Percentiles rank a stretch among this genome's conserved stretches.
These are phyloP conservation scores for Carposina sasakii DNA, from an alignment of 1,140 invertebrate species.

Conservation along the genomic window DNA sequence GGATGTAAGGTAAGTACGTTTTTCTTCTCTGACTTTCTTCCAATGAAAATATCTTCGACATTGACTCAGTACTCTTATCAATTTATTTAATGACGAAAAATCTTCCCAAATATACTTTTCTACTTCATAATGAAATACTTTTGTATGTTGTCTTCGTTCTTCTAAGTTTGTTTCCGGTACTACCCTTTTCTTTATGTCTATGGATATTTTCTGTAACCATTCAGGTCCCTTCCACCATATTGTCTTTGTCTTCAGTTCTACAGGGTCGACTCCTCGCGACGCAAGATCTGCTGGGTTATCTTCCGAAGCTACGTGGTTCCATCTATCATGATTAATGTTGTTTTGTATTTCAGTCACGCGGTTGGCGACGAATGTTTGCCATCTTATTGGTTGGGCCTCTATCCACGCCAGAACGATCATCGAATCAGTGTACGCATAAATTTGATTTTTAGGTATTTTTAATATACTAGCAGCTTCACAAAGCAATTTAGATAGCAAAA, in stretches of 20 bases:
- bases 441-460: slow-evolving; percentile 20
- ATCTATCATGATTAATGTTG: slow-evolving; percentile 25
- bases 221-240: slow-evolving; percentile 47
- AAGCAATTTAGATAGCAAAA: slow-evolving; percentile 19
- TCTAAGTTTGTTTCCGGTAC: too few species aligned
- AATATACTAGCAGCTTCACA: slow-evolving; percentile 16
- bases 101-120: too few species aligned
- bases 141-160: too few species aligned
- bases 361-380: slow-evolving; percentile 50
- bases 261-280: slow-evolving; percentile 42
- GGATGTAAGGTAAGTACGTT: too few species aligned
- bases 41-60: too few species aligned
- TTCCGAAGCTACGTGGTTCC: slow-evolving; percentile 44
- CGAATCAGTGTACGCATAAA: slow-evolving; percentile 49
- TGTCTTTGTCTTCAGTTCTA: slow-evolving; percentile 18
- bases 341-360: slow-evolving; percentile 41
- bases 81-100: too few species aligned
- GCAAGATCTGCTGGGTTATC: slow-evolving; percentile 59
- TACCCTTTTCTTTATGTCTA: too few species aligned
- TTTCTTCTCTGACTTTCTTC: too few species aligned
- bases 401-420: slow-evolving; percentile 50
- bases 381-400: slow-evolving; percentile 21
- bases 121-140: too few species aligned
- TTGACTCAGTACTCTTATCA: too few species aligned
- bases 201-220: slow-evolving; percentile 31